Evolutionary conservation across 2,888 invertebrate species (phyloP).

Genomic region (Nomada hirtipes): DNA sequence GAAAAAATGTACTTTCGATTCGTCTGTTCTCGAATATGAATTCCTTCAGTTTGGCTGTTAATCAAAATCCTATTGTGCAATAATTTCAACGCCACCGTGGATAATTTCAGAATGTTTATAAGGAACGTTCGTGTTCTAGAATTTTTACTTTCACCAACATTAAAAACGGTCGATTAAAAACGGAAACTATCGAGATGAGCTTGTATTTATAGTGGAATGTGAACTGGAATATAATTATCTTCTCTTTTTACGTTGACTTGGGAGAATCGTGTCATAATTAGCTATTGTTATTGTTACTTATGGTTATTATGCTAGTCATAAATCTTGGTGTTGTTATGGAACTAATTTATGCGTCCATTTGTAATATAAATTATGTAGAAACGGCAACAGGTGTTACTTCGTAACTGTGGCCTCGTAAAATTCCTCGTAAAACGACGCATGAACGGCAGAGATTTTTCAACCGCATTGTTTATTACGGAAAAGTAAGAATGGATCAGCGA

Average conservation of each 20-base stretch:
- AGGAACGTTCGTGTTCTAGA: too few species aligned
- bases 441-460: neutral
- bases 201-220: too few species aligned
- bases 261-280: neutral
- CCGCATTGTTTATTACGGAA: neutral
- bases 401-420: conserved; percentile 15
- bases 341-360: conserved; percentile 1
- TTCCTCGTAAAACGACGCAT: neutral
- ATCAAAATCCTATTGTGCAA: neutral
- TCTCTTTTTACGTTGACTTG: too few species aligned
- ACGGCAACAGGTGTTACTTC: conserved; percentile 18
- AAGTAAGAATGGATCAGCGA: conserved; percentile 3
- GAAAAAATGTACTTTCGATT: too few species aligned
- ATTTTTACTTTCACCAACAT: too few species aligned
- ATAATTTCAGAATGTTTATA: too few species aligned
- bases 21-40: too few species aligned
- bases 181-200: too few species aligned
- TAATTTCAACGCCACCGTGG: too few species aligned
- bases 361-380: neutral
- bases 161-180: too few species aligned
- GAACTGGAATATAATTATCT: too few species aligned
- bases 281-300: neutral
- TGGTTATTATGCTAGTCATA: neutral
- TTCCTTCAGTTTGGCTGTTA: too few species aligned
- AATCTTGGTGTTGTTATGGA: conserved; percentile 1